Evolutionary conservation across 2,797 vertebrate species (phyloP), one percentile per base, ranked within the genome.

Genomic region (Furcifer pardalis): DNA sequence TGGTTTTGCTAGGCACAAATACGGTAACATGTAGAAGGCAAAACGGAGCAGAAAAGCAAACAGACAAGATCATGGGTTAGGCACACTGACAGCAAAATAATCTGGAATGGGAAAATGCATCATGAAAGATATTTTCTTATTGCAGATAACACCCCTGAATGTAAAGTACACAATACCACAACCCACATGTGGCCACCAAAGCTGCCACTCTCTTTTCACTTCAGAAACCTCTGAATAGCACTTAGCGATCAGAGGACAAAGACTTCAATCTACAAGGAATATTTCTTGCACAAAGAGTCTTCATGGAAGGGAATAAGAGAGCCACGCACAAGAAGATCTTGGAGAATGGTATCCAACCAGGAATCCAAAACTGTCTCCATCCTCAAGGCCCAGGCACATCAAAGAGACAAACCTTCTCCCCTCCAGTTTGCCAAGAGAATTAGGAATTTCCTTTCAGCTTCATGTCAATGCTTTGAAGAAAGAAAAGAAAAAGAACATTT

Each of bases 391-490:
- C 77, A 44, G 15, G 5, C 30, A 42, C 77, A 73, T 87, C 66
- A 79, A 56, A 49, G 76, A 80, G 90, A 84, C 0, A 83, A 77
- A 13, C 62, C 85, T 90, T 89, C 19, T 90, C 89, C 79, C 94
- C 87, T 89, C 90, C 86, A 73, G 77, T 49, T 88, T 68, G 40
- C 15, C 4, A 68, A 72, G 85, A 76, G 60, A 85, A 8, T 0
- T 82, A 92, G 0, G 86, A 13, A 78, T 93, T 94, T 89, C 92
- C 95, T 89, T 96, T 95, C 90, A 94, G 85, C 60, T 93, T 94
- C 94, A 94, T 91, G 88, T 96, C 93, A 65, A 95, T 90, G 27
- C 96, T 96, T 89, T 68, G 46, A 88, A 82, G 81, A 77, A 42
- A 40, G 66, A 46, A 82, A n/a, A 2, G 4, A 76, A 2, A 3